Evolutionary conservation across 2,797 vertebrate genomes (phyloP), one percentile per base, ranked within the genome.

Genomic region (Erethizon dorsatum): DNA sequence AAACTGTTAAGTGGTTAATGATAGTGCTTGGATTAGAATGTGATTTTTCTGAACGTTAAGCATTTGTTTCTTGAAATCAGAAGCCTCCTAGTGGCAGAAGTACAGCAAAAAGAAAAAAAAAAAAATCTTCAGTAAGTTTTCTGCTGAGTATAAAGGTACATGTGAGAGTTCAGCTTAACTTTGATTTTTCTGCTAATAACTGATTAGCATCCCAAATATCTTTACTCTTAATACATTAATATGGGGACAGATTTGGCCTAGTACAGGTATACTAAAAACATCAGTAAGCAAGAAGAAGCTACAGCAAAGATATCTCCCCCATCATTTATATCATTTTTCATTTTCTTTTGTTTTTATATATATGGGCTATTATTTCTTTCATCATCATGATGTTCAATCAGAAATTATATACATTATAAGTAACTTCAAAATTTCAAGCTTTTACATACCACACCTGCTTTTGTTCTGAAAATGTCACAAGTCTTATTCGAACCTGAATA

Each of bases 31-130:
- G 28, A 52, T 52, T 61, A 52, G 11, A 79, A 77, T 20, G 14
- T 33, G 80, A 14, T 77, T 94, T 85, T 88, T 45, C 59, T n/a
- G 1, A 71, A n/a, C 20, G 45, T 33, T 31, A 11, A 33, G 24
- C 45, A 4, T 65, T 63, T 61, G 14, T 88, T 95, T 89, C 54
- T 77, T 91, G 61, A 77, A 59, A 47, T 59, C 10, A 47, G 89
- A 93, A 80, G 83, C 77, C 96, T 83, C 83, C 94, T 93, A 93
- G 95, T 91, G 95, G 93, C 67, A 47, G 56, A 93, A 82, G 78
- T 0, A 47, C n/a, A 65, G 69, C 1, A 77, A 56, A 54, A 69
- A 63, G 61, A 71, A 67, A 1, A 63, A 67, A 71, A 67, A 61
- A 71, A 14, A 59, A 0, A 13, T 54, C 28, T 89, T 83, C 31